Evolutionary conservation across 2,113 vertebrate genomes (phyloP).

Genomic region (Kobus ellipsiprymnus): DNA sequence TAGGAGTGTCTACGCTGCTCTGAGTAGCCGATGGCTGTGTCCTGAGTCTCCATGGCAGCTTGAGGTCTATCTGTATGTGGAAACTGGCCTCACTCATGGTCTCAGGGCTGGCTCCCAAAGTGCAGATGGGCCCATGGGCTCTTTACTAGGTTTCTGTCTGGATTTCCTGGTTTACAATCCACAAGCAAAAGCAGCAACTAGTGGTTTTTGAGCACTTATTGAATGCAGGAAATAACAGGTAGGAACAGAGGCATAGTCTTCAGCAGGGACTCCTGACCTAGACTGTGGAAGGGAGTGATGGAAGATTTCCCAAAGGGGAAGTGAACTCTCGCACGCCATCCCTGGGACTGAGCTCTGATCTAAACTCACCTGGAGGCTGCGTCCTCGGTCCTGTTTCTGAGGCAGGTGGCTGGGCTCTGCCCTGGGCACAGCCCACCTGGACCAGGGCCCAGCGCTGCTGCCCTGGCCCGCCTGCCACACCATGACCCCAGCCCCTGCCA

Average conservation of each 20-base stretch:
- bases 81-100: not conserved
- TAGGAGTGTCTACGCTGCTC: not conserved
- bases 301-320: not conserved
- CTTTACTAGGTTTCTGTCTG: not conserved
- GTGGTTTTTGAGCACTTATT: not conserved
- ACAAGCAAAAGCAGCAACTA: not conserved
- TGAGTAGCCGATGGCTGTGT: not conserved
- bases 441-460: rapidly evolving
- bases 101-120: not conserved
- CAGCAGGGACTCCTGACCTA: not conserved
- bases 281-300: too few relatives aligned
- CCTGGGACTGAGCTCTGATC: not conserved
- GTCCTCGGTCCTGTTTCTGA: not conserved
- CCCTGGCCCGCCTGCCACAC: rapidly evolving
- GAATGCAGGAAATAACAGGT: not conserved
- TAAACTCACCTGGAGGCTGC: not conserved
- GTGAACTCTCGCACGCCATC: too few relatives aligned
- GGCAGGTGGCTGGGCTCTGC: not conserved
- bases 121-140: not conserved
- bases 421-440: not conserved
- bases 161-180: not conserved
- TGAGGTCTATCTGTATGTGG: not conserved
- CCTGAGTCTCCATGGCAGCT: not conserved
- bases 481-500: not conserved
- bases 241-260: not conserved